Base-by-base conservation (phyloP, 2,888 invertebrate species). In the Operophtera brumata region DNA sequence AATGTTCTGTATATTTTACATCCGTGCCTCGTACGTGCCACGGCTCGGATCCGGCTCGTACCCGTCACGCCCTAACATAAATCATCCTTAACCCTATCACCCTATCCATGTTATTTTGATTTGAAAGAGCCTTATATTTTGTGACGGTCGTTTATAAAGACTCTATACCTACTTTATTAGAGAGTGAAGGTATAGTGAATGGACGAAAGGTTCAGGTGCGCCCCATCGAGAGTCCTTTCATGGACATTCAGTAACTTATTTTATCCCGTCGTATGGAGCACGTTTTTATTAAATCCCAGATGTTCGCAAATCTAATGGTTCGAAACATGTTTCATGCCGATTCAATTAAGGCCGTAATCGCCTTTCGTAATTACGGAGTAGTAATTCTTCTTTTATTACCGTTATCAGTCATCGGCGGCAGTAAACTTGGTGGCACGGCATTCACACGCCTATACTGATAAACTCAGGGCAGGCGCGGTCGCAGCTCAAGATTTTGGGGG, bases 361-460 rank as follows among this genome's bases (percentile, higher is more conserved):
- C 46, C 43, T 51, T 47, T 40, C 13, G 37, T 70, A 70, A 67
- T 67, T 62, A 61, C 51, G 26, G 42, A 26, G 54, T 52, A 50
- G 57, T 57, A 61, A 65, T 65, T 64, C 65, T 64, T 64, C 47
- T 57, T 54, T 66, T 67, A 70, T 64, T 54, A 58, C 53, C 50
- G 59, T 51, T 61, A 68, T 72, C 61, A 63, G 60, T 70, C 62
- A 65, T 61, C 53, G 49, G 51, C 37, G 57, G 64, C 59, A 61
- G 59, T 66, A 65, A 62, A 64, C 46, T 59, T 44, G 42, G 32
- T 34, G 34, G 55, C 47, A 43, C n/a, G 36, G 42, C 28, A 47
- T 53, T 39, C 34, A 32, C 50, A 39, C 37, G 34, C 45, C 26
- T 46, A 34, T 41, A 26, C 44, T 6, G 20, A 10, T n/a, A 1